Evolutionary conservation across 53 echinoderm and acorn worm species (phyloP), one percentile per base, ranked within the genome.

Genomic region (Stichopus horrens): DNA sequence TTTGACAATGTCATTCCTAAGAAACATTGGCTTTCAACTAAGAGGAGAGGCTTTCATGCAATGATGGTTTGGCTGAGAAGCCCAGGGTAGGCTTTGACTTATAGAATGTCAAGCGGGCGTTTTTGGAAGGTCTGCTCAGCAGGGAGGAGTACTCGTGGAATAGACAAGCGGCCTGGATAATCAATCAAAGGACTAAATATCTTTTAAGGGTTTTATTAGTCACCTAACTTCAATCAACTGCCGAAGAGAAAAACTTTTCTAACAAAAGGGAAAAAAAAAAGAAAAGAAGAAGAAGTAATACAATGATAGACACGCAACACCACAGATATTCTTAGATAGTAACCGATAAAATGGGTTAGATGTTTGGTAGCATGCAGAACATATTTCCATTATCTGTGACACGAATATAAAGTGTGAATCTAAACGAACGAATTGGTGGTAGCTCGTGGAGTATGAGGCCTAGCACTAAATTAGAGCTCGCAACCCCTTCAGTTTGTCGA

Each of bases 71-170:
- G 81, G 81, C 57, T 58, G 56, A 81, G 58, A 57, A 6, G 81
- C 81, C 58, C 58, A 57, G 81, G 23, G 81, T 58, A 18, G 53
- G 77, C 23, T 52, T 54, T 75, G 52, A 75, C 75, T 4, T 23
- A 75, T 52, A 54, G 54, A 77, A 77, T 77, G 77, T 53, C 77
- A 81, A 81, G 56, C 57, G 56, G 81, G 58, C 81, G 57, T 56
- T 81, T 81, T 81, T 57, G 57, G 57, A 77, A 53, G 18, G 4
- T 71, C 18, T 13, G 19, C 71, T 71, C 16, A 71, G 71, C 0
- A 18, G 71, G 14, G 71, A 71, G 5, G 71, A 16, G 71, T 18
- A 5, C 18, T 71, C 71, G n/a, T n/a, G 16, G 18, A 71, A 71
- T 71, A 71, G 71, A 71, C 71, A 71, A 71, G 5, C 71, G 19